These are phyloP conservation scores for Diarsia mendica DNA, from an alignment of 2,888 invertebrate species.

Conservation along the genomic window DNA sequence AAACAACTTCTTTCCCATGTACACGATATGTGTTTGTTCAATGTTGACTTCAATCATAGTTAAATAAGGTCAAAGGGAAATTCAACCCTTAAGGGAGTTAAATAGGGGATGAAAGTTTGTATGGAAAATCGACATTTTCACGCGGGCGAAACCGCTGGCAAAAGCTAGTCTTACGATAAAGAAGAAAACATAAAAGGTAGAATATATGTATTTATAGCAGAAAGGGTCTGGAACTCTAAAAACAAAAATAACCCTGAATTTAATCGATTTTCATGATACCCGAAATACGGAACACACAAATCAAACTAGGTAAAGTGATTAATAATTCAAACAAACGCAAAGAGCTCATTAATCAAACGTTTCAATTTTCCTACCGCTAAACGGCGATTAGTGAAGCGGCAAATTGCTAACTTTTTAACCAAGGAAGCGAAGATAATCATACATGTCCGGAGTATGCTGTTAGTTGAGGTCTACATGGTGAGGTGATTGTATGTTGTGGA, in stretches of 20 bases:
- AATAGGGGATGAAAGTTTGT: too few relatives aligned
- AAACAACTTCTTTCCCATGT: not conserved
- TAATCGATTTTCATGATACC: not conserved
- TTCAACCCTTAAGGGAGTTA: too few relatives aligned
- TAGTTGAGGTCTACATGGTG: slow-evolving; percentile 53
- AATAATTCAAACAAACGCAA: slow-evolving; percentile 35
- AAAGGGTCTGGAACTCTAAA: not conserved
- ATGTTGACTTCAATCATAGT: not conserved
- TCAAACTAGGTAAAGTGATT: slow-evolving; percentile 12
- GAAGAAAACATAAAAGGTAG: too few relatives aligned
- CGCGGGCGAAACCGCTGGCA: too few relatives aligned
- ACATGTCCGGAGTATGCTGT: slow-evolving; percentile 19
- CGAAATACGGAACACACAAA: slow-evolving; percentile 16
- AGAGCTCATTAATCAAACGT: slow-evolving; percentile 24
- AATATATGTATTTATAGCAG: too few relatives aligned
- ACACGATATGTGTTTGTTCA: not conserved
- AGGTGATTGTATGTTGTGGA: slow-evolving; percentile 9
- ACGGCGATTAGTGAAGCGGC: slow-evolving; percentile 41
- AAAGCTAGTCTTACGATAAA: too few relatives aligned
- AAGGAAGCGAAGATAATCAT: slow-evolving; percentile 60
- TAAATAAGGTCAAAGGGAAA: too few relatives aligned
- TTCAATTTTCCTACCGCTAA: slow-evolving; percentile 39
- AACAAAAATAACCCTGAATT: too few relatives aligned
- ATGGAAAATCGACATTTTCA: too few relatives aligned
- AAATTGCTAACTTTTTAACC: slow-evolving; percentile 63